phyloP scores from a whole-genome alignment of 2,888 invertebrate genomes.

The Stictocephala bisonia region DNA sequence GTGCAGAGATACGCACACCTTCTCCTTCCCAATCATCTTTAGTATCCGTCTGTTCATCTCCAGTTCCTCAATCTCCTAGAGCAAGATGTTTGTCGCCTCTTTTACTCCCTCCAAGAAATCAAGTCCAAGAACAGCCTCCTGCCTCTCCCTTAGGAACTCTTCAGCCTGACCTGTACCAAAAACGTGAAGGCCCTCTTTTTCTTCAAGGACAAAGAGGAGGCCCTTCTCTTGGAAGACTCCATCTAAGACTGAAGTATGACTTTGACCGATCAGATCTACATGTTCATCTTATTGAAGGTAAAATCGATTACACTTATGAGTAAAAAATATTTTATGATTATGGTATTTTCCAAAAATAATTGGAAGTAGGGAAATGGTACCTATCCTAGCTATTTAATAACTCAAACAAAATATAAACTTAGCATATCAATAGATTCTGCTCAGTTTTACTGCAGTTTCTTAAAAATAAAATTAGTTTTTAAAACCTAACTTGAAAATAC shows the following conservation, averaged over 20 bases:
- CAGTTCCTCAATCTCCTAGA: constrained; percentile 66
- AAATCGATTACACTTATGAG: too few species aligned
- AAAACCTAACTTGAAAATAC: too few species aligned
- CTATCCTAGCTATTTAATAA: constrained; percentile 30
- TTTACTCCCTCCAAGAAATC: constrained; percentile 60
- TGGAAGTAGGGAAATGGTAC: too few species aligned
- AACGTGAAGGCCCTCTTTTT: constrained; percentile 82
- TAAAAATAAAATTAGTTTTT: too few species aligned
- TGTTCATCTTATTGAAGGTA: constrained; percentile 92
- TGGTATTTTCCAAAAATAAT: too few species aligned
- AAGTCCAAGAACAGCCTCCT: constrained; percentile 64
- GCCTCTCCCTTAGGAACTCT: constrained; percentile 81
- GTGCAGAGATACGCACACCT: constrained; percentile 40
- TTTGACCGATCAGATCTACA: constrained; percentile 90
- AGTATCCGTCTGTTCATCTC: constrained; percentile 60
- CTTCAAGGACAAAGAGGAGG: constrained; percentile 70
- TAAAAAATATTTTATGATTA: too few species aligned
- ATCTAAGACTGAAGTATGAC: constrained; percentile 87
- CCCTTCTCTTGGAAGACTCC: constrained; percentile 82
- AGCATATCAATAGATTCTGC: too few species aligned
- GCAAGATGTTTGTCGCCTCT: constrained; percentile 62
- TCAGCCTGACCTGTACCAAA: constrained; percentile 88
- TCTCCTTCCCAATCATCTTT: constrained; percentile 45
- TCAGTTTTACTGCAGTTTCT: too few species aligned
- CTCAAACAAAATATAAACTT: too few species aligned